Percentiles rank a stretch among this genome's conserved stretches.
Conservation (phyloP, 2,797 vertebrate species). For the Brachyalestes nurse region DNA sequence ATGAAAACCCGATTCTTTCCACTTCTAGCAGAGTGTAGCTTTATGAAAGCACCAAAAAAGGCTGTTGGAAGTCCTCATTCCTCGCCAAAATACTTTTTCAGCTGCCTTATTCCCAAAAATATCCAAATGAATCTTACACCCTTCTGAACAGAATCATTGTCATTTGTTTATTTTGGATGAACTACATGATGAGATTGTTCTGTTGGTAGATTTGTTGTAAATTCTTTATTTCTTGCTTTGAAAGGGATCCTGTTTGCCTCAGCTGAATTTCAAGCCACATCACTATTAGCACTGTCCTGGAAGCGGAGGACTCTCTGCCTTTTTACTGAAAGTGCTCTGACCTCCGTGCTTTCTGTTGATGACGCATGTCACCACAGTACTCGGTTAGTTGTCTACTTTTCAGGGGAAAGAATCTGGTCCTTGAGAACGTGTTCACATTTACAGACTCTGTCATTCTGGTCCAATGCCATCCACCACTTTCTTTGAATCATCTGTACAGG, state of each 20-base stretch:
- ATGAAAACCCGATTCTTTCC: slow-evolving; percentile 37
- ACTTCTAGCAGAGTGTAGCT: slow-evolving; percentile 7
- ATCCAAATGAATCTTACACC: background rate
- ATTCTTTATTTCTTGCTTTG: slow-evolving; percentile 5
- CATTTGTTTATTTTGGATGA: background rate
- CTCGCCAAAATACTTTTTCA: slow-evolving; percentile 23
- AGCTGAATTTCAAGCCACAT: slow-evolving; percentile 10
- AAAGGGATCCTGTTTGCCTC: background rate
- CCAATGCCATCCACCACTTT: slow-evolving; percentile 23
- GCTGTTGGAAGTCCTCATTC: background rate
- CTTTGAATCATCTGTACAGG: slow-evolving; percentile 41
- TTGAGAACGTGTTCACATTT: slow-evolving; percentile 23
- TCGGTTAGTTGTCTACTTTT: background rate
- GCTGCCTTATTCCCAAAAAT: background rate
- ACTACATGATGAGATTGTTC: background rate
- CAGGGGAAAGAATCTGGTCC: background rate
- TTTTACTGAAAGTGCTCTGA: slow-evolving; percentile 33
- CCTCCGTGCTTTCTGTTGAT: slow-evolving; percentile 36
- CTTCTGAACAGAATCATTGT: slow-evolving; percentile 4
- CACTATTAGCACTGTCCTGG: slow-evolving; percentile 5
- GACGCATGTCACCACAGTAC: slow-evolving; percentile 28
- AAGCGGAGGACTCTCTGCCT: slow-evolving; percentile 8
- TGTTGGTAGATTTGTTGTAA: slow-evolving; percentile 4
- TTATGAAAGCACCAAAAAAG: slow-evolving; percentile 3
- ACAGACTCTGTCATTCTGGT: slow-evolving; percentile 17